These are phyloP conservation scores for Drosophila micromelanica DNA, from an alignment of 1,140 invertebrate species.

Conservation along the genomic window DNA sequence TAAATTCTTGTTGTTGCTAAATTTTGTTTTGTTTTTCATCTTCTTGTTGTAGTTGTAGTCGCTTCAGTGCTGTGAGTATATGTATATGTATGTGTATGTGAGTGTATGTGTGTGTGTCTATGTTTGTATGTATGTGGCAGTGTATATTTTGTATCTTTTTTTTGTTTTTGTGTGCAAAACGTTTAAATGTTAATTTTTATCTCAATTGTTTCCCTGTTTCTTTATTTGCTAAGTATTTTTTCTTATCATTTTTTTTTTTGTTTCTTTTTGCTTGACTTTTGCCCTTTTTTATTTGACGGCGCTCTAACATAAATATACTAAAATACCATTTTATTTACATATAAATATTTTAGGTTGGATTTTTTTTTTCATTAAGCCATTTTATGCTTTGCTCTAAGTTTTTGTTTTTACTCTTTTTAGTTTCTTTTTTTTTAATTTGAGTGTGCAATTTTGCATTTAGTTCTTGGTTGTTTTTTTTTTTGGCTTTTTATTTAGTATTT, in stretches of 20 bases:
- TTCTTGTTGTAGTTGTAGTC: slow-evolving; percentile 43
- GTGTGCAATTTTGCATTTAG: slow-evolving; percentile 49
- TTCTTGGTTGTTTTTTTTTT: slow-evolving; percentile 28
- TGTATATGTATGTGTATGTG: slow-evolving; percentile 14
- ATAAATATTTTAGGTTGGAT: slow-evolving; percentile 51
- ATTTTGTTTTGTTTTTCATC: slow-evolving; percentile 77
- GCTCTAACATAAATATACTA: slow-evolving; percentile 79
- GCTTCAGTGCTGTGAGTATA: slow-evolving; percentile 12
- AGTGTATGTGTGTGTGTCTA: slow-evolving; percentile 9
- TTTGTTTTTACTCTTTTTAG: slow-evolving; percentile 22
- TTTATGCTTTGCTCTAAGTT: slow-evolving; percentile 43
- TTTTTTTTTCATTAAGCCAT: slow-evolving; percentile 50
- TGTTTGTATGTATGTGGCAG: slow-evolving; percentile 17
- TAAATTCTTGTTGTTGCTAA: slow-evolving; percentile 83
- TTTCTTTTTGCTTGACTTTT: slow-evolving; percentile 35
- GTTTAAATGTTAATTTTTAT: slow-evolving; percentile 81
- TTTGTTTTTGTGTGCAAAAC: slow-evolving; percentile 64
- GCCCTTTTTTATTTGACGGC: slow-evolving; percentile 55
- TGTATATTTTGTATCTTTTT: slow-evolving; percentile 26
- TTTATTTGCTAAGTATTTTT: slow-evolving; percentile 79
- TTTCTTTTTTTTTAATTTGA: slow-evolving; percentile 47
- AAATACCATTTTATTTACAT: slow-evolving; percentile 72
- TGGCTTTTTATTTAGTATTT: slow-evolving; percentile 1
- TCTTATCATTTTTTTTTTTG: slow-evolving; percentile 17
- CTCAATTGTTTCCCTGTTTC: slow-evolving; percentile 83